phyloP scores from a whole-genome alignment of 2,797 vertebrate genomes.

The Odontamblyopus lacepedii region DNA sequence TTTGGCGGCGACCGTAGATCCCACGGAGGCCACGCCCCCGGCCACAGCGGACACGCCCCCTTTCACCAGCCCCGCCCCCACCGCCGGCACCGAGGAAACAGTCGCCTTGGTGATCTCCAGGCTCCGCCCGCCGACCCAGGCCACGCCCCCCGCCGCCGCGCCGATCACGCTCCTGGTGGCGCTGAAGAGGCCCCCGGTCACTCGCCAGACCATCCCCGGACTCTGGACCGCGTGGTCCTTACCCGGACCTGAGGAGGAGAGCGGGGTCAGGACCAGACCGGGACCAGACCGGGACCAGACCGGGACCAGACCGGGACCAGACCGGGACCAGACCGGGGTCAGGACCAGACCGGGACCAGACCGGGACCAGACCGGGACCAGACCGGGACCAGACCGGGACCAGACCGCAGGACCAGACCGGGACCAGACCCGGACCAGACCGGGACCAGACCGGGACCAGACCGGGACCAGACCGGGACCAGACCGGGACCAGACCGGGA shows the following conservation, averaged over 20 bases:
- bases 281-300: too few relatives aligned
- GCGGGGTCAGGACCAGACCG: not conserved
- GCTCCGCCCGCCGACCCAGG: constrained; percentile 82
- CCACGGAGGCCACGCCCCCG: constrained; percentile 75
- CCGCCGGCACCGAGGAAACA: constrained; percentile 70
- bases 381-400: too few relatives aligned
- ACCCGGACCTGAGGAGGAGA: constrained; percentile 50
- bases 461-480: too few relatives aligned
- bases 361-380: not conserved
- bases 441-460: too few relatives aligned
- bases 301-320: not conserved
- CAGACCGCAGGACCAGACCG: too few relatives aligned
- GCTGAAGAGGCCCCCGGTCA: constrained; percentile 78
- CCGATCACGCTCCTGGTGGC: constrained; percentile 79
- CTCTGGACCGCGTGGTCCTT: constrained; percentile 67
- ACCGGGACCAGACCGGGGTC: too few relatives aligned
- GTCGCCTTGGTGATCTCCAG: constrained; percentile 80
- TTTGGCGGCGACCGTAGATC: constrained; percentile 78
- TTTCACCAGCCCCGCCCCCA: constrained; percentile 79
- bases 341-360: not conserved
- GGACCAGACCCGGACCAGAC: too few relatives aligned
- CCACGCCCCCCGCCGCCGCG: constrained; percentile 78
- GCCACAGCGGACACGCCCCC: constrained; percentile 78
- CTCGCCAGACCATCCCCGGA: constrained; percentile 75
- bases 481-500: too few relatives aligned